phyloP scores from a whole-genome alignment of 2,888 invertebrate species.

The Chaetoderma sp. region DNA sequence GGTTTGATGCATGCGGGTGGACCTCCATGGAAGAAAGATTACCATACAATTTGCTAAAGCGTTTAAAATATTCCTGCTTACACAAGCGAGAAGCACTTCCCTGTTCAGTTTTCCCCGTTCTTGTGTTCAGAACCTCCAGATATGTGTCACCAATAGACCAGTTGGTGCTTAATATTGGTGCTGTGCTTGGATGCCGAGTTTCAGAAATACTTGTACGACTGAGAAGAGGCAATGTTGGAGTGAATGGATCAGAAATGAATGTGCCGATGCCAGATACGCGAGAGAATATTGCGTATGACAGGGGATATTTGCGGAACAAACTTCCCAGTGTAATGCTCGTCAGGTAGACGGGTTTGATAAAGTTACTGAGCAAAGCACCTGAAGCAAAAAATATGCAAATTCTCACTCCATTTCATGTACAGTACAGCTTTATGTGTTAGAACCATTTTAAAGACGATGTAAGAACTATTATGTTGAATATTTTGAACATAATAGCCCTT shows the following conservation, averaged over 20 bases:
- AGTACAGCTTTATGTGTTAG: no score
- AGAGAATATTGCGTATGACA: constrained; percentile 75
- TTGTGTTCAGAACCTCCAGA: constrained; percentile 87
- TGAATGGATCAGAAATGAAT: constrained; percentile 85
- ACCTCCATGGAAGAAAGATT: constrained; percentile 37
- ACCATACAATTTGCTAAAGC: constrained; percentile 72
- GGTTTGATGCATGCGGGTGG: constrained; percentile 29
- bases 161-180: constrained; percentile 91
- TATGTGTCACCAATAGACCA: constrained; percentile 78
- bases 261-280: constrained; percentile 78
- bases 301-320: constrained; percentile 87
- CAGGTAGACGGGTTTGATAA: constrained; percentile 85
- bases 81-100: constrained; percentile 84
- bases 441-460: no score
- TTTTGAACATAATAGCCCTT: no score
- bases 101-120: constrained; percentile 85
- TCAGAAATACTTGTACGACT: constrained; percentile 86
- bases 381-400: constrained; percentile 27
- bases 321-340: constrained; percentile 86
- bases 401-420: no score
- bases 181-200: constrained; percentile 86
- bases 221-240: constrained; percentile 84
- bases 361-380: constrained; percentile 69
- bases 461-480: no score
- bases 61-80: constrained; percentile 80